phyloP scores from a whole-genome alignment of 1,140 invertebrate species.

The Dinothrombium tinctorium region DNA sequence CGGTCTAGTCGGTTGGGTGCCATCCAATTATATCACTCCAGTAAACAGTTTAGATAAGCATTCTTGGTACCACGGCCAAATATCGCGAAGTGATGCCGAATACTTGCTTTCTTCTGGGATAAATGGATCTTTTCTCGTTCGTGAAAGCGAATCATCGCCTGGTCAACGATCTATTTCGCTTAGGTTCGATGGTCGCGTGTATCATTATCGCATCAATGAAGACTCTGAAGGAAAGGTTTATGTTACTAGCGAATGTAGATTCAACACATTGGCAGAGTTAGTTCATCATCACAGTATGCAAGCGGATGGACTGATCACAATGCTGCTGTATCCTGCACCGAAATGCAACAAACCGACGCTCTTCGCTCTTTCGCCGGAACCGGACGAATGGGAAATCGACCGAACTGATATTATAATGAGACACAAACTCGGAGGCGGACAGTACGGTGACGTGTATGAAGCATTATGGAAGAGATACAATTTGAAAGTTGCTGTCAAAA shows the following conservation, averaged over 20 bases:
- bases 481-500: slow-evolving; percentile 91
- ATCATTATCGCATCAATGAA: slow-evolving; percentile 93
- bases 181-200: slow-evolving; percentile 62
- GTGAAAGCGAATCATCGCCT: slow-evolving; percentile 88
- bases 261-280: slow-evolving; percentile 85
- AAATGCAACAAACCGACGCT: slow-evolving; percentile 77
- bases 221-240: slow-evolving; percentile 78
- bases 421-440: slow-evolving; percentile 86
- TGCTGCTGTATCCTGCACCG: slow-evolving; percentile 80
- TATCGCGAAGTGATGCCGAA: slow-evolving; percentile 84
- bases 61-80: slow-evolving; percentile 93
- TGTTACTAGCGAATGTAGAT: slow-evolving; percentile 86
- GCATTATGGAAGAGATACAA: slow-evolving; percentile 76
- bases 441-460: slow-evolving; percentile 99
- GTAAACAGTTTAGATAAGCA: slow-evolving; percentile 94
- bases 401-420: slow-evolving; percentile 96
- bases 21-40: slow-evolving; percentile 90
- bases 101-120: slow-evolving; percentile 93
- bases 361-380: slow-evolving; percentile 45
- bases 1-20: slow-evolving; percentile 88
- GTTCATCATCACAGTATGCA: slow-evolving; percentile 95
- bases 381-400: slow-evolving; percentile 88
- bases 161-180: slow-evolving; percentile 89
- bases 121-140: slow-evolving; percentile 89
- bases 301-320: slow-evolving; percentile 83